Evolutionary conservation across 2,888 invertebrate species (phyloP), one percentile per base, ranked within the genome.

Genomic region (Odontocolon sp.): DNA sequence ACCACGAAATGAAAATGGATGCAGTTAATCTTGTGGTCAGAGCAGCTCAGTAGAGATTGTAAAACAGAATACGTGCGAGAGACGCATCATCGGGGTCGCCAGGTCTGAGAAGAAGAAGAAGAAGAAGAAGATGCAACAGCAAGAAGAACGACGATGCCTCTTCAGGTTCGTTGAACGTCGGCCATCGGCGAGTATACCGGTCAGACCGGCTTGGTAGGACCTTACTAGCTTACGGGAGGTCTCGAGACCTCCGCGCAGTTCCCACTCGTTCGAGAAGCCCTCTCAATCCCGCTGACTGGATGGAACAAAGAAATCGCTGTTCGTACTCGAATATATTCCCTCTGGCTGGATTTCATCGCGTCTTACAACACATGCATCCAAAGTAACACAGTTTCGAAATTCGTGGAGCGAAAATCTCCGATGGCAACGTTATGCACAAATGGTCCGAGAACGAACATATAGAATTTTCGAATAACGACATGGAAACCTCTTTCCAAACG

Each of bases 201-300:
- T 87, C 84, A 83, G 82, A 87, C 87, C 87, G 87, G 87, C 81
- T 87, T 68, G 73, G 69, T 40, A 64, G 61, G 81, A 80, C 28
- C 31, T 26, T 54, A 45, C 8, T 38, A 26, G 47, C 74, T 52
- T 84, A 85, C 81, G 86, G 86, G 87, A 86, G 87, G 85, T 87
- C 87, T 77, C 33, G 63, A 54, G 66, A 73, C 64, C 63, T 47
- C 67, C 50, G 40, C 69, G 61, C 47, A 42, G 59, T 61, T 61
- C 57, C 47, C 28, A 54, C 76, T 80, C 45, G 31, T 72, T 21
- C 69, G 36, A 71, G 50, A 68, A 70, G 33, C 63, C 50, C 42
- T 66, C 52, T 47, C 57, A 57, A 56, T 67, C 73, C 64, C 71
- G 16, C 54, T 64, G 64, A 64, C 72, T 74, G 57, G 59, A 38